Base-by-base conservation (phyloP, 2,797 vertebrate species). In the Coluber constrictor region DNA sequence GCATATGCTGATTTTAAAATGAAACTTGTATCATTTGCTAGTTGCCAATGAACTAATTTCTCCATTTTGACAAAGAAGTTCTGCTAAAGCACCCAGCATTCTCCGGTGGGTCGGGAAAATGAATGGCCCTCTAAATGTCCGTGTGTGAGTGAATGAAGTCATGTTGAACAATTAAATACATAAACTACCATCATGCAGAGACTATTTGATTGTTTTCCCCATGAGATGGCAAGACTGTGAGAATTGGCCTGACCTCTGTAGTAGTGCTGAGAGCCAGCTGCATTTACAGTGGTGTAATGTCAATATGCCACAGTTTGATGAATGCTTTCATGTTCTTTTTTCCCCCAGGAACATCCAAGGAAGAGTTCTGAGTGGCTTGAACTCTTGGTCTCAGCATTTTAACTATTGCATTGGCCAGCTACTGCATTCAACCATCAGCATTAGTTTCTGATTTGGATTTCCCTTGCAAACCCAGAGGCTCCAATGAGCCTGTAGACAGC, bases 391-490 rank as follows among this genome's bases (percentile, higher is more conserved):
- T 91, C 4, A 83, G 87, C 23, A 20, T 0, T 43, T 89, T 61
- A 47, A 92, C 91, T 47, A 25, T 70, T 32, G 5, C 56, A 18
- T 6, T 57, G 43, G 37, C 63, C 87, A 91, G 20, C 91, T 47
- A 25, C 63, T 37, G 6, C 56, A 27, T 3, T 55, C 86, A 91
- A 37, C 56, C 56, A 66, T 86, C 90, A 91, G 11, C 70, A 70
- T 94, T 94, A 92, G 2, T 59, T 83, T 93, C 60, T 94, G 32
- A 92, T 43, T 70, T 59, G 11, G 59, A 92, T 13, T 55, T 92
- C 29, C 93, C 66, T 94, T 92, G 87, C 92, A 91, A 95, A 25
- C n/a, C 86, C 1, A 20, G 87, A 91, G 91, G 32, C 91, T 96
- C 94, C 92, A 95, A 15, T 92, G 89, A 90, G 51, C 88, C 56